Percentiles rank a stretch among this genome's conserved stretches.
Conservation (phyloP, 2,113 vertebrate genomes). For the Anser brachyrhynchus region DNA sequence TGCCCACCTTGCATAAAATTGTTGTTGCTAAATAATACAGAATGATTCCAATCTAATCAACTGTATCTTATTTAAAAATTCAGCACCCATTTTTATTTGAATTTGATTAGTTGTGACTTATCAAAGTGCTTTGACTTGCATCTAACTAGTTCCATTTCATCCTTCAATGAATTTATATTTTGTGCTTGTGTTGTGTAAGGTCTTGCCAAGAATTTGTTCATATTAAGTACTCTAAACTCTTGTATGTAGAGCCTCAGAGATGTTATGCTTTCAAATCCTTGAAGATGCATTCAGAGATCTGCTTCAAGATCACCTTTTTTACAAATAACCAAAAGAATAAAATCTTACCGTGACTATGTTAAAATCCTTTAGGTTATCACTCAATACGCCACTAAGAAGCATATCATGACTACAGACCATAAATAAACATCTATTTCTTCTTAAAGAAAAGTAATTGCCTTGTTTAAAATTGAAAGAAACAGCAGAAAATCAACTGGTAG, state of each 20-base stretch:
- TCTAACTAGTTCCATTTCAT: constrained; percentile 24
- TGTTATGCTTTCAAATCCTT: background rate
- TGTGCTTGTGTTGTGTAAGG: background rate
- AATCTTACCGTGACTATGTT: background rate
- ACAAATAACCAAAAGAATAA: background rate
- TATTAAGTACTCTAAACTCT: background rate
- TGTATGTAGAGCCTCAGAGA: background rate
- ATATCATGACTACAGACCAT: background rate
- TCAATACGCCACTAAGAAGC: background rate
- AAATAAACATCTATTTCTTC: constrained; percentile 31
- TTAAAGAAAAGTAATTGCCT: constrained; percentile 14
- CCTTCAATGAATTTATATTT: background rate
- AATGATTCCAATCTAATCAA: background rate
- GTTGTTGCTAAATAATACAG: background rate
- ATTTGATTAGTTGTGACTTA: constrained; percentile 12
- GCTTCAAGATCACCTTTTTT: background rate
- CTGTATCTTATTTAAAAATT: background rate
- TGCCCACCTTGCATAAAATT: background rate
- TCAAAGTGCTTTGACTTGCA: constrained; percentile 16
- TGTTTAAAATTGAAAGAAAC: constrained; percentile 12
- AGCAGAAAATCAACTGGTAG: constrained; percentile 27
- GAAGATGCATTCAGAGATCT: background rate
- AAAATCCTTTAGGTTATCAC: constrained; percentile 4
- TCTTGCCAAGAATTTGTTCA: constrained; percentile 1
- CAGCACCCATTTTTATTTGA: background rate